phyloP scores from a whole-genome alignment of 1,140 invertebrate species.

The Drosophila nannoptera region DNA sequence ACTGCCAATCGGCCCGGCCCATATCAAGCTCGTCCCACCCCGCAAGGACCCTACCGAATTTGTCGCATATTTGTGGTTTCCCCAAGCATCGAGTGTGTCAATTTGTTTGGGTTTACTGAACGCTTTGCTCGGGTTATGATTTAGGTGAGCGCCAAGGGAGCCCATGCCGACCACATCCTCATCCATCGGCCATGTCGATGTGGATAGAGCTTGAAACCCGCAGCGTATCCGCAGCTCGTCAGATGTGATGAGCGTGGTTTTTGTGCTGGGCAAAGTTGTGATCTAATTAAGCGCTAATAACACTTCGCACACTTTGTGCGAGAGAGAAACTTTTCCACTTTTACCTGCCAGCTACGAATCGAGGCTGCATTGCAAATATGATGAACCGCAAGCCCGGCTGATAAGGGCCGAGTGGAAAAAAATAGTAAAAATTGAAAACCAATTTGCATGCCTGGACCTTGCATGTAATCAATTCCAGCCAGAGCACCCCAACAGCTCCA shows the following conservation, averaged over 20 bases:
- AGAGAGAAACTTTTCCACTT: slow-evolving; percentile 32
- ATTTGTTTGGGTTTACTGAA: slow-evolving; percentile 63
- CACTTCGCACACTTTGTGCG: slow-evolving; percentile 61
- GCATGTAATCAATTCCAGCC: slow-evolving; percentile 16
- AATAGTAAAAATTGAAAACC: slow-evolving; percentile 17
- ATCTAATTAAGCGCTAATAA: slow-evolving; percentile 75
- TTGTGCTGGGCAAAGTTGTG: slow-evolving; percentile 41
- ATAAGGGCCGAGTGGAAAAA: neutral
- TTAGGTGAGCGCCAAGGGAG: slow-evolving; percentile 60
- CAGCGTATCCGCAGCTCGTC: slow-evolving; percentile 32
- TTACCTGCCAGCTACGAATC: neutral
- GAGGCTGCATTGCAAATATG: slow-evolving; percentile 43
- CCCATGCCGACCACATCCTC: slow-evolving; percentile 14
- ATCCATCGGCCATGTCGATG: slow-evolving; percentile 22
- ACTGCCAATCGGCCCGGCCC: neutral
- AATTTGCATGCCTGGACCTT: slow-evolving; percentile 25
- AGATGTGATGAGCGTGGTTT: slow-evolving; percentile 48
- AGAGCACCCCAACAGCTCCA: neutral
- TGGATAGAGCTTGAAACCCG: slow-evolving; percentile 34
- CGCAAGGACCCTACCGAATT: no score
- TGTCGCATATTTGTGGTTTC: slow-evolving; percentile 58
- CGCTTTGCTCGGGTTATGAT: slow-evolving; percentile 58
- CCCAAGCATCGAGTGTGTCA: slow-evolving; percentile 69
- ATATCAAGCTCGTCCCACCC: slow-evolving; percentile 1
- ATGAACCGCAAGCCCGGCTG: slow-evolving; percentile 29